Conservation (phyloP, 2,113 vertebrate genomes). For the Turnix velox region DNA sequence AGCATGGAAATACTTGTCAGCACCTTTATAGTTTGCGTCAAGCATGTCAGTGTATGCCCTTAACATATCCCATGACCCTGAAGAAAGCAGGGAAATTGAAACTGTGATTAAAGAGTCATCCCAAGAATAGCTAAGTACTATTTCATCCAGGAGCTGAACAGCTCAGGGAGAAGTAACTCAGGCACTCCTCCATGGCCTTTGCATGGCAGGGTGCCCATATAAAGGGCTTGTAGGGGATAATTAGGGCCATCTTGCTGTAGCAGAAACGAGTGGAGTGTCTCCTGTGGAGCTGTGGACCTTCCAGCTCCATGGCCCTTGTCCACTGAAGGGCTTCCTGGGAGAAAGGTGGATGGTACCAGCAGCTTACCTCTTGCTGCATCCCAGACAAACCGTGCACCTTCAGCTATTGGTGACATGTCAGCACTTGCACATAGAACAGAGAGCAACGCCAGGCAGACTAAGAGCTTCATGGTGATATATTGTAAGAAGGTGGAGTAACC, state of each 20-base stretch:
- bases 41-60: conserved; percentile 37
- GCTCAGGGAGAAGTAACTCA: not conserved
- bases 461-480: conserved; percentile 52
- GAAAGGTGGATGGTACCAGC: not conserved
- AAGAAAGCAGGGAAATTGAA: not conserved
- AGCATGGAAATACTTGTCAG: conserved; percentile 60
- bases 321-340: not conserved
- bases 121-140: not conserved
- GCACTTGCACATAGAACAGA: not conserved
- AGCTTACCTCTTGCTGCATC: conserved; percentile 7
- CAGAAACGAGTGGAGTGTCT: not conserved
- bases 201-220: not conserved
- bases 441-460: not conserved
- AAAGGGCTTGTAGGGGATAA: not conserved
- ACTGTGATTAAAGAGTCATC: not conserved
- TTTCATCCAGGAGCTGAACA: not conserved
- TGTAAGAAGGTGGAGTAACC: too few relatives aligned
- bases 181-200: not conserved
- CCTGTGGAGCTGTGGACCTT: accelerated
- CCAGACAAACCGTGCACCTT: not conserved
- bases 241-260: not conserved
- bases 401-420: accelerated
- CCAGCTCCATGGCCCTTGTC: accelerated
- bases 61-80: conserved; percentile 11
- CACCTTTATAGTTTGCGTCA: not conserved